Evolutionary conservation across 2,888 invertebrate species (phyloP).

Genomic region (Pimpla rufipes): DNA sequence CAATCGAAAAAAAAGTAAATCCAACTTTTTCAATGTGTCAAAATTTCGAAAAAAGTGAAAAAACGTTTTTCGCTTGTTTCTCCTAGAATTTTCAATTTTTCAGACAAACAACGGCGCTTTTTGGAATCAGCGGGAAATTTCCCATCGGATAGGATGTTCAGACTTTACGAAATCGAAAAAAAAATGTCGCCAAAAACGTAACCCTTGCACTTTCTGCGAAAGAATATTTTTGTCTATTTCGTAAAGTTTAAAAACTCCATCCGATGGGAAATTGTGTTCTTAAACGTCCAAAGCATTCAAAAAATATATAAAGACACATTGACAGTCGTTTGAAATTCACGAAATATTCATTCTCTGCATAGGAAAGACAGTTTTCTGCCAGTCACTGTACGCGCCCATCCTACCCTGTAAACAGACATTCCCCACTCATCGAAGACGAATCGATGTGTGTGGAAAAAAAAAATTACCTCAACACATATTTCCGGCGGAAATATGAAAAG

Average conservation of each 20-base stretch:
- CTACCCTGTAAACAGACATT: background rate
- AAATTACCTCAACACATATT: constrained; percentile 14
- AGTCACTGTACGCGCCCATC: background rate
- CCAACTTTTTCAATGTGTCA: no score
- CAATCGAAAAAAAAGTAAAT: no score
- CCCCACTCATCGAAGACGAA: background rate
- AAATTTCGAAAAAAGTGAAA: no score
- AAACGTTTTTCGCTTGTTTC: no score
- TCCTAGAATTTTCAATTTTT: no score
- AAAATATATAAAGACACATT: background rate
- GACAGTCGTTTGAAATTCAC: constrained; percentile 8
- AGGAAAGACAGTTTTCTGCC: background rate
- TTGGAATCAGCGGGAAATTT: no score
- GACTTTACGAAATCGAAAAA: no score
- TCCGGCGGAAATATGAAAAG: background rate
- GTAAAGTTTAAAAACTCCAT: background rate
- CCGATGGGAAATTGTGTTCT: background rate
- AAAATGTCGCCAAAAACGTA: no score
- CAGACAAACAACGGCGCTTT: no score
- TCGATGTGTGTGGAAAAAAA: background rate
- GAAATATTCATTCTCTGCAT: background rate
- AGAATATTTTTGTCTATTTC: no score
- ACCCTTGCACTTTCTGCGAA: no score
- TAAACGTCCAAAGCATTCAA: background rate
- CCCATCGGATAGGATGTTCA: no score